Conservation (phyloP, 1,140 invertebrate genomes). For the Drosophila tsacasi region DNA sequence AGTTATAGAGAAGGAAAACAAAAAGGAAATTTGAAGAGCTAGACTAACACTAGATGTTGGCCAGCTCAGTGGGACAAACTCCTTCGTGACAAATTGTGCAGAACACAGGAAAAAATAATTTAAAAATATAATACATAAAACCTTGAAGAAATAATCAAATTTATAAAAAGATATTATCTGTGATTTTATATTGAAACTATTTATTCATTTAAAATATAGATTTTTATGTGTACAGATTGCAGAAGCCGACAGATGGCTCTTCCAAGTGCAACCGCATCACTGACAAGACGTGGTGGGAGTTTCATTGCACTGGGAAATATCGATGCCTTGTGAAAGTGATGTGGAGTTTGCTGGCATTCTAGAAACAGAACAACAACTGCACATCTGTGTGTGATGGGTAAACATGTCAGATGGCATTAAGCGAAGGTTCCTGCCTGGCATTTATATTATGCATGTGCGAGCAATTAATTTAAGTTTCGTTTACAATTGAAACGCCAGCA, state of each 20-base stretch:
- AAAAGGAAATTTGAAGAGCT: slow-evolving; percentile 66
- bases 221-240: slow-evolving; percentile 2
- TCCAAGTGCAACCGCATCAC: slow-evolving; percentile 21
- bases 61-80: slow-evolving; percentile 48
- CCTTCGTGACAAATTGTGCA: slow-evolving; percentile 67
- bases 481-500: slow-evolving; percentile 73
- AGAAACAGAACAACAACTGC: slow-evolving; percentile 3
- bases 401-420: slow-evolving; percentile 80
- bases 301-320: slow-evolving; percentile 48
- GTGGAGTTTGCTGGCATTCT: slow-evolving; percentile 33
- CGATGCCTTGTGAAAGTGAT: slow-evolving; percentile 68
- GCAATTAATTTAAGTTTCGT: slow-evolving; percentile 82
- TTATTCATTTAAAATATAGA: neutral
- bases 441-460: slow-evolving; percentile 79
- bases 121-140: neutral
- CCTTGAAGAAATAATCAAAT: neutral
- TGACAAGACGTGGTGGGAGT: slow-evolving; percentile 54
- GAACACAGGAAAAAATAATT: neutral
- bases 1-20: slow-evolving; percentile 41
- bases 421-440: slow-evolving; percentile 59
- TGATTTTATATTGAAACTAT: neutral
- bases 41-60: slow-evolving; percentile 58
- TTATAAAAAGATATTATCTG: too few species aligned
- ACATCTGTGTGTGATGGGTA: slow-evolving; percentile 56
- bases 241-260: slow-evolving; percentile 31